Percentiles rank a stretch among this genome's conserved stretches.
Conservation (phyloP, 2,797 vertebrate genomes). For the Lutjanus argentimaculatus region DNA sequence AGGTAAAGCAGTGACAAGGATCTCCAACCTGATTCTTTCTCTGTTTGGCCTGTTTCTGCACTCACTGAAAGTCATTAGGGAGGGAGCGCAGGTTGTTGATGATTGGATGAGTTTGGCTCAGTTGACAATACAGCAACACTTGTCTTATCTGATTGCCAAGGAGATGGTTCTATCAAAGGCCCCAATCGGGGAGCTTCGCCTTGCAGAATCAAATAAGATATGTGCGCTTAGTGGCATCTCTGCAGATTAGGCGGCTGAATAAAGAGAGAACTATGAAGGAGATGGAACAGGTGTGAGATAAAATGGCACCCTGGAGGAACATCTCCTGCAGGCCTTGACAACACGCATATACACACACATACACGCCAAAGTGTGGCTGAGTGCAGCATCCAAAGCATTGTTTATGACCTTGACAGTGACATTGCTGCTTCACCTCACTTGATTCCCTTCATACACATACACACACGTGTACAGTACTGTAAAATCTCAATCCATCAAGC, state of each 20-base stretch:
- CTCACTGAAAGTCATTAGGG: slow-evolving; percentile 43
- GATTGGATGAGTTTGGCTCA: slow-evolving; percentile 51
- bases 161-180: slow-evolving; percentile 75
- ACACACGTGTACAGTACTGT: slow-evolving; percentile 42
- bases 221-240: slow-evolving; percentile 71
- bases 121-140: slow-evolving; percentile 55
- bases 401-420: slow-evolving; percentile 80
- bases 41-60: slow-evolving; percentile 17
- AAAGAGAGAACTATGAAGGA: slow-evolving; percentile 67
- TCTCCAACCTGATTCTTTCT: slow-evolving; percentile 24
- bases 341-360: slow-evolving; percentile 27
- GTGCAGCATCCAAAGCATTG: slow-evolving; percentile 59
- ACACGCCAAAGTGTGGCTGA: neutral
- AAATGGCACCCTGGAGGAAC: slow-evolving; percentile 67
- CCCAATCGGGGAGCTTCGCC: slow-evolving; percentile 69
- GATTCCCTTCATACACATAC: slow-evolving; percentile 51
- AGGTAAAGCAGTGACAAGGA: slow-evolving; percentile 26
- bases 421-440: slow-evolving; percentile 57
- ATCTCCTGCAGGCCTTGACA: slow-evolving; percentile 58
- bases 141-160: slow-evolving; percentile 75
- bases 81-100: slow-evolving; percentile 35
- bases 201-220: slow-evolving; percentile 81
- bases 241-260: slow-evolving; percentile 76
- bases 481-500: slow-evolving; percentile 75
- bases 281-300: slow-evolving; percentile 76